Percentiles rank a stretch among this genome's conserved stretches.
These are phyloP conservation scores for Micrastur ruficollis DNA, from an alignment of 2,797 vertebrate genomes.

Conservation along the genomic window DNA sequence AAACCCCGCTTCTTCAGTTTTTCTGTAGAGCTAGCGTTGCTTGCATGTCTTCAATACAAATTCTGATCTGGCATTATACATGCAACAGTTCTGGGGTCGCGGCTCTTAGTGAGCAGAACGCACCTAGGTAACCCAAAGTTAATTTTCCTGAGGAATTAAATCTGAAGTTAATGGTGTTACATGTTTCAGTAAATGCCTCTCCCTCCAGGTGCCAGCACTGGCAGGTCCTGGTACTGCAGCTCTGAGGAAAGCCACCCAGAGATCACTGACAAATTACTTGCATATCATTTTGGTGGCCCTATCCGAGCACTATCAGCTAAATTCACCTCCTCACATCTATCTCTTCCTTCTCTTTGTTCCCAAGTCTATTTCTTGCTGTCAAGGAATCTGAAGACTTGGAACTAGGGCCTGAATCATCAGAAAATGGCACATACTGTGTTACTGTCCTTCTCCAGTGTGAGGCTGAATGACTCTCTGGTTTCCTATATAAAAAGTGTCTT, in stretches of 20 bases:
- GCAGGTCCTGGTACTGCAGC: neutral
- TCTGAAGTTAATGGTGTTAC: neutral
- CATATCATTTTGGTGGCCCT: neutral
- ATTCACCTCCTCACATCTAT: neutral
- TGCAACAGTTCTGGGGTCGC: neutral
- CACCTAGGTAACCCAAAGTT: neutral
- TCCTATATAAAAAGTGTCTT: conserved; percentile 51
- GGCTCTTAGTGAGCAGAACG: neutral
- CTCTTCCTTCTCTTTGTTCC: neutral
- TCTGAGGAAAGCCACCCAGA: neutral
- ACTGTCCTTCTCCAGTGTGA: conserved; percentile 20
- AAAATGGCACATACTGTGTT: conserved; percentile 8
- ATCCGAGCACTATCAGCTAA: neutral
- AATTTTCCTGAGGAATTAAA: neutral
- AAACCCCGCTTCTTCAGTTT: neutral
- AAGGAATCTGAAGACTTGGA: neutral
- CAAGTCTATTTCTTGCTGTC: neutral
- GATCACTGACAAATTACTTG: neutral
- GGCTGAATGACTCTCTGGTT: conserved; percentile 35
- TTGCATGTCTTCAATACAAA: neutral
- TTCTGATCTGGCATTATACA: neutral
- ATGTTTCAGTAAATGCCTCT: neutral
- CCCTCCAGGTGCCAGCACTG: neutral
- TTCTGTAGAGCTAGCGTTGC: neutral
- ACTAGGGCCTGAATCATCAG: conserved; percentile 11